Percentiles rank a stretch among this genome's conserved stretches.
These are phyloP conservation scores for Pediacus dermestoides DNA, from an alignment of 2,888 invertebrate species.

Conservation along the genomic window DNA sequence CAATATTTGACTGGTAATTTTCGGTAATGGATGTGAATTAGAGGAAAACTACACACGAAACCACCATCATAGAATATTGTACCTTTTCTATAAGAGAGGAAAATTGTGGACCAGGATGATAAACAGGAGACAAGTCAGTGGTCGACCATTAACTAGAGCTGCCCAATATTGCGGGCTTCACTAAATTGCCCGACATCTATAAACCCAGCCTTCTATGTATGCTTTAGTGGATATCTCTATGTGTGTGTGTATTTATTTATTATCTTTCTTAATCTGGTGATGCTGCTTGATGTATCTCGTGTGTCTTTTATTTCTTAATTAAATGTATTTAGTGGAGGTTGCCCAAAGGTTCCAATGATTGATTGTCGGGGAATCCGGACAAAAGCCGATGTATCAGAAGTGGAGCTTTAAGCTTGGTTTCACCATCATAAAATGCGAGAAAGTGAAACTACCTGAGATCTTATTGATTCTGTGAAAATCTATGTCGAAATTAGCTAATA, in stretches of 20 bases:
- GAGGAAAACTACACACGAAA: no score
- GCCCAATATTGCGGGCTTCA: slow-evolving; percentile 26
- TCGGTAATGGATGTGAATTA: slow-evolving; percentile 41
- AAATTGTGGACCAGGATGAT: no score
- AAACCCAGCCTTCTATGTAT: slow-evolving; percentile 25
- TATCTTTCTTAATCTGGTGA: slow-evolving; percentile 34
- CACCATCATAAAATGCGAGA: no score
- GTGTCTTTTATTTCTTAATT: slow-evolving; percentile 40
- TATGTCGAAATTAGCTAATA: no score
- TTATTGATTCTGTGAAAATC: no score
- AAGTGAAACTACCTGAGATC: no score
- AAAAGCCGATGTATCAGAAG: no score
- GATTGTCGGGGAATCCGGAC: slow-evolving; percentile 3
- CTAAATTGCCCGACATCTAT: slow-evolving; percentile 30
- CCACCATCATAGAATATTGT: no score
- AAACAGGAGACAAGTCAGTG: no score
- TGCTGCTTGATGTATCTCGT: slow-evolving; percentile 33
- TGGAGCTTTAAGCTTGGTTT: no score
- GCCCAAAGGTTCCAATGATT: slow-evolving; percentile 5
- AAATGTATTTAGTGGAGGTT: slow-evolving; percentile 25
- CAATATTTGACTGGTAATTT: slow-evolving; percentile 40
- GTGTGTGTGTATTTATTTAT: slow-evolving; percentile 36
- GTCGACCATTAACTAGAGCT: slow-evolving; percentile 8
- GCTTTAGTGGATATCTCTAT: no score
- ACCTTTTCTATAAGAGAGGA: no score